Percentiles rank a stretch among this genome's conserved stretches.
phyloP scores from a whole-genome alignment of 2,888 invertebrate species.

The Heliconius ethilla region DNA sequence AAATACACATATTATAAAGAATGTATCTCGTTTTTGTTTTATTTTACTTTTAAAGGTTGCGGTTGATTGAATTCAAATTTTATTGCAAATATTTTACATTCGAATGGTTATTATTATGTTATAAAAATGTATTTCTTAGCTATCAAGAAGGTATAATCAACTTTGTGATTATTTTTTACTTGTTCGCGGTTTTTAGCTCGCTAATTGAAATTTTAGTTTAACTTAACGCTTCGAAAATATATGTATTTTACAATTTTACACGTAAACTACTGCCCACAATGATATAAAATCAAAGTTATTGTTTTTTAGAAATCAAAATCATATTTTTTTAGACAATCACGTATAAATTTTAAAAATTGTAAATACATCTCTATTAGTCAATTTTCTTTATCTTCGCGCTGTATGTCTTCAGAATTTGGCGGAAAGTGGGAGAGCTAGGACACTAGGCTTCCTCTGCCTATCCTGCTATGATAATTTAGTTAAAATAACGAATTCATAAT shows the following conservation, averaged over 20 bases:
- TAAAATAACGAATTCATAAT: too few relatives aligned
- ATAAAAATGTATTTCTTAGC: neutral
- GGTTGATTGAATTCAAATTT: slow-evolving; percentile 13
- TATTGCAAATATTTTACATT: slow-evolving; percentile 9
- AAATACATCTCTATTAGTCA: too few relatives aligned
- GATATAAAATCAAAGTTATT: too few relatives aligned
- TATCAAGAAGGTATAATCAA: neutral
- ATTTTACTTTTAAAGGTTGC: slow-evolving; percentile 27
- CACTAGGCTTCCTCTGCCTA: too few relatives aligned
- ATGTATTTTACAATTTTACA: neutral
- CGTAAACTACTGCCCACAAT: too few relatives aligned
- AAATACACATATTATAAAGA: slow-evolving; percentile 46
- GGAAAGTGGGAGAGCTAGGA: too few relatives aligned
- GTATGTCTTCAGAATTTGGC: too few relatives aligned
- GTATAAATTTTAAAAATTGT: too few relatives aligned
- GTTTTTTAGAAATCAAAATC: too few relatives aligned
- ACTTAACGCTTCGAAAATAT: neutral
- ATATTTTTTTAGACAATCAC: too few relatives aligned
- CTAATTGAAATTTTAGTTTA: slow-evolving; percentile 6
- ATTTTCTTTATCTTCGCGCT: too few relatives aligned
- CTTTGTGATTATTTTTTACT: neutral
- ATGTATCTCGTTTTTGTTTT: slow-evolving; percentile 47
- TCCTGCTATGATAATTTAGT: too few relatives aligned
- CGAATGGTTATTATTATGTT: neutral
- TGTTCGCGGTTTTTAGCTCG: neutral